phyloP scores from a whole-genome alignment of 2,797 vertebrate genomes.

The Sternotherus odoratus region DNA sequence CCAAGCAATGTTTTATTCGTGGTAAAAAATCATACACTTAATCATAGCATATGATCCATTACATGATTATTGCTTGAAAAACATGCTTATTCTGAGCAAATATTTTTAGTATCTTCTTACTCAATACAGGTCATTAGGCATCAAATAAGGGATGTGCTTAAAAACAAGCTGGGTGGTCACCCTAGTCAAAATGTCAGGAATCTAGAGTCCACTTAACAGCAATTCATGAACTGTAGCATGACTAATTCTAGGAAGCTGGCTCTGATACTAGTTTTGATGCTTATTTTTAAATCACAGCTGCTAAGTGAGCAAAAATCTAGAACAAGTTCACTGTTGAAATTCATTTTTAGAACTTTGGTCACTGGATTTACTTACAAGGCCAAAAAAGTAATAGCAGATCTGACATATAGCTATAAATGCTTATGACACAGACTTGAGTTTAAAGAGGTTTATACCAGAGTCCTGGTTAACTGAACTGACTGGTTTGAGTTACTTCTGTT shows the following conservation, averaged over 20 bases:
- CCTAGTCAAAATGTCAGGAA: neutral
- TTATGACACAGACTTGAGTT: neutral
- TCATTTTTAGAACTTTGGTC: neutral
- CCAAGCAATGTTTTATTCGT: neutral
- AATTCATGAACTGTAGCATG: neutral
- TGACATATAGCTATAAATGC: conserved; percentile 29
- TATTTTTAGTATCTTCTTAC: neutral
- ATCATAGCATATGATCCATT: neutral
- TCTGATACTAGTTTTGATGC: neutral
- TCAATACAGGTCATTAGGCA: neutral
- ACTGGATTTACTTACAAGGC: neutral
- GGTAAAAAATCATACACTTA: rapidly evolving
- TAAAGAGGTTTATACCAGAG: conserved; percentile 23
- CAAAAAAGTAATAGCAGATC: neutral
- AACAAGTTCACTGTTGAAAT: neutral
- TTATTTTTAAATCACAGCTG: neutral
- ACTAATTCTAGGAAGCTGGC: neutral
- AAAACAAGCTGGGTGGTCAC: neutral
- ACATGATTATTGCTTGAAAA: neutral
- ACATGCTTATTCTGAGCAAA: no score
- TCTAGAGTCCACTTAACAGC: rapidly evolving
- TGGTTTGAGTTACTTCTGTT: conserved; percentile 3
- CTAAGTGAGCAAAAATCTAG: neutral
- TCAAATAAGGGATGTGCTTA: neutral
- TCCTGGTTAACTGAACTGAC: conserved; percentile 27